Evolutionary conservation across 2,888 invertebrate genomes (phyloP), one percentile per base, ranked within the genome.

Genomic region (Biston stratarius): DNA sequence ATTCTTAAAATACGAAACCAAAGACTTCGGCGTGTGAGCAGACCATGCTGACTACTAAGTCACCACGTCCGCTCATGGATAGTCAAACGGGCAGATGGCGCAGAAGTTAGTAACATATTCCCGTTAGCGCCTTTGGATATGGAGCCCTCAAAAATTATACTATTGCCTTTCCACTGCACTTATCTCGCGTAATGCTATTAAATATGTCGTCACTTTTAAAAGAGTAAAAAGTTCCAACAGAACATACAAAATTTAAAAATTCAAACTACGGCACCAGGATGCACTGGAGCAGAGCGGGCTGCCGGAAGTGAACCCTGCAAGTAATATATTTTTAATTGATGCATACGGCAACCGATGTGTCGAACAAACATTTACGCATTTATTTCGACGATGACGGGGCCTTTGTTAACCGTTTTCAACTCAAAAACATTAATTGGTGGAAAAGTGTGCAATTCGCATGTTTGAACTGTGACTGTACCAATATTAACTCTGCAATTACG

Each of bases 281-380:
- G 71, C 76, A 76, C 70, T 64, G 33, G 70, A 79, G 74, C 77
- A 79, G 69, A 78, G 74, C 81, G 80, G 76, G 79, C 78, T 79
- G 79, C 72, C 87, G 88, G 87, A 88, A 87, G 87, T 85, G 82
- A 83, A 78, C 79, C 80, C 84, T 74, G 83, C 84, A 85, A 87
- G 88, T 89, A 88, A 89, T 91, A 91, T 88, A 91, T 91, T 90
- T 92, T 92, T 91, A 93, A 92, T 92, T 90, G 91, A 89, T 90
- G 91, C 89, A 88, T 86, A 85, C 87, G 83, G 79, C 82, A 79
- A 75, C 83, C 87, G 82, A 89, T 86, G 89, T 88, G 90, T 90
- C 85, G 87, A 80, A 88, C 85, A 92, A 92, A 92, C 89, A 92
- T 91, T 91, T 86, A 86, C 88, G 81, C 82, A 83, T 86, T 87